Conservation (phyloP, 1,140 invertebrate genomes). For the Phortica variegata region DNA sequence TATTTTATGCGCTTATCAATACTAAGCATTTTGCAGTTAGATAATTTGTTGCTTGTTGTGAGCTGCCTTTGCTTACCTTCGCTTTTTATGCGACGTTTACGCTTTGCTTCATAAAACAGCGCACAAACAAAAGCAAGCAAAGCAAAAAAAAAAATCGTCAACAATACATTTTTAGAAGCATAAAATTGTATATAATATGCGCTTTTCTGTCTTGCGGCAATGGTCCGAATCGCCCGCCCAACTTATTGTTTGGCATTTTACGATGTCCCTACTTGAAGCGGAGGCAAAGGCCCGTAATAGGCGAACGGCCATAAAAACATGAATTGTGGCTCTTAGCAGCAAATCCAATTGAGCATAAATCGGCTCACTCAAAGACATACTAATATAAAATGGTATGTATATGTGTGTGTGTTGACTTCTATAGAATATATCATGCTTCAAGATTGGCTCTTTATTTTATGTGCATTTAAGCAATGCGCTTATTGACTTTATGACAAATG, state of each 20-base stretch:
- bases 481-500: constrained; percentile 53
- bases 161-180: no score
- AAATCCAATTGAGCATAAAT: constrained; percentile 55
- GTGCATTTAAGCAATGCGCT: constrained; percentile 51
- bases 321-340: constrained; percentile 53
- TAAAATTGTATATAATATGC: no score
- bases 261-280: no score
- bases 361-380: constrained; percentile 36
- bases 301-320: constrained; percentile 53
- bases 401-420: constrained; percentile 20
- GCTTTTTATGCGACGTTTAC: constrained; percentile 5
- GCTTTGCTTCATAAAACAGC: no score
- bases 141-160: neutral
- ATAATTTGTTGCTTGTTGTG: constrained; percentile 1
- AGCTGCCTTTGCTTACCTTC: constrained; percentile 36
- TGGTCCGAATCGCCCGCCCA: no score
- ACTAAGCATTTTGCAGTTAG: constrained; percentile 36
- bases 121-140: no score
- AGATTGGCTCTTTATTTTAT: constrained; percentile 46
- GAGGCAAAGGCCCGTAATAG: no score
- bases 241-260: constrained; percentile 13
- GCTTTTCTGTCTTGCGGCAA: no score
- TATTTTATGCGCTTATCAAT: constrained; percentile 27
- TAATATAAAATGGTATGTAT: no score
- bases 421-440: neutral